phyloP scores from a whole-genome alignment of 1,140 invertebrate species.

The Drosophila simulans region DNA sequence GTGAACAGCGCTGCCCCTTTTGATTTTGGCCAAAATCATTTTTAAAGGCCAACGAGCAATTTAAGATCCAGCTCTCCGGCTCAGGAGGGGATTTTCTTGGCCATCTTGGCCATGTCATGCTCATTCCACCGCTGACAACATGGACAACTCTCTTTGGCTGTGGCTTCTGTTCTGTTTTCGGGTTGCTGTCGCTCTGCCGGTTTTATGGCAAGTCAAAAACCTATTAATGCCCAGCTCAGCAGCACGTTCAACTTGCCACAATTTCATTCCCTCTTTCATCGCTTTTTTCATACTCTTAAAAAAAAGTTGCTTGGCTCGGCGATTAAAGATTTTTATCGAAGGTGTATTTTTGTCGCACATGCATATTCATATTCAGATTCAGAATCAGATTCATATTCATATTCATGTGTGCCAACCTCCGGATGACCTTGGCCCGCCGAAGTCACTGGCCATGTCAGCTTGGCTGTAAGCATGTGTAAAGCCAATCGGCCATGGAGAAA shows the following conservation, averaged over 20 bases:
- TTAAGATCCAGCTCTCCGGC: slow-evolving; percentile 35
- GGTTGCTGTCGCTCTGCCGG: slow-evolving; percentile 22
- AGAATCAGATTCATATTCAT: slow-evolving; percentile 19
- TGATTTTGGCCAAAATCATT: slow-evolving; percentile 63
- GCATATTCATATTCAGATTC: slow-evolving; percentile 15
- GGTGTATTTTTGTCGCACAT: slow-evolving; percentile 12
- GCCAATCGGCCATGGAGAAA: slow-evolving; percentile 7
- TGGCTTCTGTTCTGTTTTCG: slow-evolving; percentile 28
- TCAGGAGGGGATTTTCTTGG: slow-evolving; percentile 41
- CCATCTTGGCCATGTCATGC: slow-evolving; percentile 25
- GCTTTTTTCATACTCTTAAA: slow-evolving; percentile 35
- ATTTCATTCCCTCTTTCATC: slow-evolving; percentile 54
- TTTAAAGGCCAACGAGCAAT: slow-evolving; percentile 57
- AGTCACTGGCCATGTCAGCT: slow-evolving; percentile 16
- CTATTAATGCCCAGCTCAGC: slow-evolving; percentile 74
- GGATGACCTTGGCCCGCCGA: slow-evolving; percentile 13
- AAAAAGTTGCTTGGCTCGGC: slow-evolving; percentile 21
- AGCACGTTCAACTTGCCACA: slow-evolving; percentile 80
- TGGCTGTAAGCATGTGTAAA: slow-evolving; percentile 23
- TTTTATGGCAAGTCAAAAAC: slow-evolving; percentile 79
- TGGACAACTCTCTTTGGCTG: slow-evolving; percentile 32
- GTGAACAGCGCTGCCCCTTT: slow-evolving; percentile 31
- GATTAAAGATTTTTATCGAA: slow-evolving; percentile 39
- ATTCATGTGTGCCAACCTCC: slow-evolving; percentile 26
- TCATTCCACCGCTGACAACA: slow-evolving; percentile 33